Evolutionary conservation across 53 echinoderm and acorn worm genomes (phyloP), one percentile per base, ranked within the genome.

Genomic region (Hippasteria phrygiana): DNA sequence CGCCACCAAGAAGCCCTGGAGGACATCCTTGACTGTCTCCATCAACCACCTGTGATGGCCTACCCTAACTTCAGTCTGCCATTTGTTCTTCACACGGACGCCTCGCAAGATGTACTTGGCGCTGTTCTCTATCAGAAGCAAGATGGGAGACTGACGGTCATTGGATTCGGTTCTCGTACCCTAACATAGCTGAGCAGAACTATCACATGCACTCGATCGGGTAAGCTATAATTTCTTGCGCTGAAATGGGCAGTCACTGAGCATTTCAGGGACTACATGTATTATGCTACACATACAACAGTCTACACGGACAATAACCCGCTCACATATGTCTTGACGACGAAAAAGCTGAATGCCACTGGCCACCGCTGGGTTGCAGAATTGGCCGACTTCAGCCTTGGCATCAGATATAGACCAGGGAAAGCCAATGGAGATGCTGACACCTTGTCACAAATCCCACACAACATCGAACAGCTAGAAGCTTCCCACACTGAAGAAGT

Each of bases 291-390:
- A 16, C 31, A 46, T 28, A 91, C 75, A 62, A 90, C 93, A 1
- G 90, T 93, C 1, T 93, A 93, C 55, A 90, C 80, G 2, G 90
- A 93, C 62, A 93, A 93, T 73, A 90, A 93, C 46, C 93, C 90
- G 0, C 62, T 93, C 1, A 90, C 93, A 22, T 93, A 93, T 64
- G 64, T 56, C 8, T 71, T 91, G 1, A 70, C 83, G 1, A 80
- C 88, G 0, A 76, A 75, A 8, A 74, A 75, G 55, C 59, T 88
- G 3, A 88, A 88, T 67, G 88, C 88, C 4, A 55, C 59, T 0
- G 88, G 88, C 0, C 77, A 88, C 33, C 74, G 88, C 53, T 88
- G 88, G 88, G 73, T 75, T 29, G 74, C 73, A 1, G 87, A 87
- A 39, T 34, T 88, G 8, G 75, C 88, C 16, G 76, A 88, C 41